phyloP scores from a whole-genome alignment of 2,888 invertebrate genomes.

The Cheilosia urbana region DNA sequence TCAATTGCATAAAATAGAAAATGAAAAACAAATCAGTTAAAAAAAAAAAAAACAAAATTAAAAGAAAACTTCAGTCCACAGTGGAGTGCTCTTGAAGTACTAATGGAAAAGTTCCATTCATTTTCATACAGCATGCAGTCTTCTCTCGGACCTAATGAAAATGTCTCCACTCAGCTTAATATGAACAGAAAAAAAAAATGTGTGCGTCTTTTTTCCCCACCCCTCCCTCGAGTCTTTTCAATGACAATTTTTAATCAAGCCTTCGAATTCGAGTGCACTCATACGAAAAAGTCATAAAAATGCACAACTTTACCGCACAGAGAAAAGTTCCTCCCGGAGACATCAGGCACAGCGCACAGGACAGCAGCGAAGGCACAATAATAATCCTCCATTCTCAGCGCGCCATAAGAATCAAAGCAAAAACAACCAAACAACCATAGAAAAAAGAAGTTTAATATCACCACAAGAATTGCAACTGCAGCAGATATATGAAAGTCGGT shows the following conservation, averaged over 20 bases:
- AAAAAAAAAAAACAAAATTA: background rate
- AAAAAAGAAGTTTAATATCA: slow-evolving; percentile 64
- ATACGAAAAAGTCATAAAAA: slow-evolving; percentile 74
- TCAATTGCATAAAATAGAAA: background rate
- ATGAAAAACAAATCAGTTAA: background rate
- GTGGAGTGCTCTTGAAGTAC: background rate
- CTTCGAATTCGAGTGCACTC: slow-evolving; percentile 73
- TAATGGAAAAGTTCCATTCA: slow-evolving; percentile 8
- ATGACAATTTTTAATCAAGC: slow-evolving; percentile 74
- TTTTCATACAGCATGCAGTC: background rate
- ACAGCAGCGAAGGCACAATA: slow-evolving; percentile 44
- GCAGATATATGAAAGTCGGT: slow-evolving; percentile 35
- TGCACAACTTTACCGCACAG: slow-evolving; percentile 65
- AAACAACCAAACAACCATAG: slow-evolving; percentile 43
- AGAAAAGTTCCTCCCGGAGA: slow-evolving; percentile 23
- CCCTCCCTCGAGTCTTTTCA: slow-evolving; percentile 45
- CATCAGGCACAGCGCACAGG: background rate
- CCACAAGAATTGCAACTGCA: slow-evolving; percentile 67
- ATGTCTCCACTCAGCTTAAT: slow-evolving; percentile 42
- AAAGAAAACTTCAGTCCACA: background rate
- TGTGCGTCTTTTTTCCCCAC: background rate
- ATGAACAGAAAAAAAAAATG: slow-evolving; percentile 13
- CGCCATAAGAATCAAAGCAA: slow-evolving; percentile 59
- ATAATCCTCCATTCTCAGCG: slow-evolving; percentile 53
- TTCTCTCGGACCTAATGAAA: slow-evolving; percentile 67